A percentile compares a stretch with the other conserved stretches of the same genome.
These are phyloP conservation scores for Hirundo rustica DNA, from an alignment of 2,797 vertebrate genomes.

Conservation along the genomic window DNA sequence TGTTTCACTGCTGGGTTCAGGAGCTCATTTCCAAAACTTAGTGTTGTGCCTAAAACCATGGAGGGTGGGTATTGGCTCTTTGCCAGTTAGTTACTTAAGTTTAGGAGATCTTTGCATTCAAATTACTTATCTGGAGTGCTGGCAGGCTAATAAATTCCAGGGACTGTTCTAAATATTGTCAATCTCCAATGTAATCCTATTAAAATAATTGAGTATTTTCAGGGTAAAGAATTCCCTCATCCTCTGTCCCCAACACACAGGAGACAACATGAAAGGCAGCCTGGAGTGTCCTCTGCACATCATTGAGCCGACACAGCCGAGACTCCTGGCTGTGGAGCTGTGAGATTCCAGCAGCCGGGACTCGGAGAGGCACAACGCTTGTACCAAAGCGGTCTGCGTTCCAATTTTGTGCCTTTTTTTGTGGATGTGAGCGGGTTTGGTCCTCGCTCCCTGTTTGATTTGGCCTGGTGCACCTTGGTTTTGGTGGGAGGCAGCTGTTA, in stretches of 20 bases:
- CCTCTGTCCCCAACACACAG: not conserved
- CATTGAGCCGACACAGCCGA: not conserved
- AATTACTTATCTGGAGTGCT: slow-evolving; percentile 69
- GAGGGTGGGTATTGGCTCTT: slow-evolving; percentile 45
- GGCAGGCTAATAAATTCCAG: slow-evolving; percentile 72
- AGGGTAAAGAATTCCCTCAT: slow-evolving; percentile 65
- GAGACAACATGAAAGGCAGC: slow-evolving; percentile 51
- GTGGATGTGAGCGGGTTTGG: not conserved
- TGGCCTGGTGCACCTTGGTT: not conserved
- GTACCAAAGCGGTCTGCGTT: accelerated
- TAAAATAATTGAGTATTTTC: slow-evolving; percentile 77
- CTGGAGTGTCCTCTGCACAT: slow-evolving; percentile 55
- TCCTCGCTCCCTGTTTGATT: not conserved
- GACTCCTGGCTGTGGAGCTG: not conserved
- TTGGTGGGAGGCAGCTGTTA: not conserved
- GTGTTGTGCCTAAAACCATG: not conserved
- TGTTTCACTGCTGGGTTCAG: not conserved
- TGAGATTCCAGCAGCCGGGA: not conserved
- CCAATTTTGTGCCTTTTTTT: accelerated
- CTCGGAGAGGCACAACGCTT: not conserved
- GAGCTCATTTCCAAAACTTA: slow-evolving; percentile 3
- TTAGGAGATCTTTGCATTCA: slow-evolving; percentile 69
- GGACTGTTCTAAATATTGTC: slow-evolving; percentile 71
- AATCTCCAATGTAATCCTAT: slow-evolving; percentile 74
- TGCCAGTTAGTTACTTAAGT: slow-evolving; percentile 75